Percentiles rank a stretch among this genome's conserved stretches.
Conservation (phyloP, 1,140 invertebrate species). For the Drosophila navojoa region DNA sequence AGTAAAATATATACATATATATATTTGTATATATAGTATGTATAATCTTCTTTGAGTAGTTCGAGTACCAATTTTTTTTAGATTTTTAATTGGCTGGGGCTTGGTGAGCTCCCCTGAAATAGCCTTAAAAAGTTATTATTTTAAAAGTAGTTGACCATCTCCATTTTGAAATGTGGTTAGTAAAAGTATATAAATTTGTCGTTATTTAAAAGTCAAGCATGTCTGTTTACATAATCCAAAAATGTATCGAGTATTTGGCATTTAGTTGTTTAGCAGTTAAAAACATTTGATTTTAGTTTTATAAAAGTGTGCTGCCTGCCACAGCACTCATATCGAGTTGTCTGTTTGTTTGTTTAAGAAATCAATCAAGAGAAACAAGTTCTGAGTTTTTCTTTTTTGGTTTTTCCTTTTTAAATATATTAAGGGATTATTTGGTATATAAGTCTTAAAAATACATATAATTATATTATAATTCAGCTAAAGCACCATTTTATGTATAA, state of each 20-base stretch:
- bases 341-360: slow-evolving; percentile 18
- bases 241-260: slow-evolving; percentile 8
- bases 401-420: slow-evolving; percentile 4
- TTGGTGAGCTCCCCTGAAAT: slow-evolving; percentile 33
- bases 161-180: slow-evolving; percentile 37
- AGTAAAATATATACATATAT: slow-evolving; percentile 50
- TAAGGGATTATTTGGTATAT: slow-evolving; percentile 43
- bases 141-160: slow-evolving; percentile 55
- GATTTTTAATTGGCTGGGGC: neutral
- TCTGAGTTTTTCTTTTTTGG: slow-evolving; percentile 18
- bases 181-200: slow-evolving; percentile 56
- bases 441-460: slow-evolving; percentile 68
- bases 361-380: slow-evolving; percentile 45
- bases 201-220: slow-evolving; percentile 53
- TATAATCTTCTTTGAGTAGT: slow-evolving; percentile 28
- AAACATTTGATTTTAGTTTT: slow-evolving; percentile 23
- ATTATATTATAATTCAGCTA: slow-evolving; percentile 81
- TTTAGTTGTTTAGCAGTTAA: slow-evolving; percentile 13
- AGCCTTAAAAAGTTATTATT: slow-evolving; percentile 58
- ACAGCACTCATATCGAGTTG: slow-evolving; percentile 9
- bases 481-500: slow-evolving; percentile 80
- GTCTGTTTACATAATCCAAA: slow-evolving; percentile 26
- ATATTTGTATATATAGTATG: neutral
- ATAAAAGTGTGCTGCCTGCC: slow-evolving; percentile 28
- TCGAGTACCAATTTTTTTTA: slow-evolving; percentile 53